phyloP scores from a whole-genome alignment of 2,888 invertebrate genomes.

The Tipula lateralis region DNA sequence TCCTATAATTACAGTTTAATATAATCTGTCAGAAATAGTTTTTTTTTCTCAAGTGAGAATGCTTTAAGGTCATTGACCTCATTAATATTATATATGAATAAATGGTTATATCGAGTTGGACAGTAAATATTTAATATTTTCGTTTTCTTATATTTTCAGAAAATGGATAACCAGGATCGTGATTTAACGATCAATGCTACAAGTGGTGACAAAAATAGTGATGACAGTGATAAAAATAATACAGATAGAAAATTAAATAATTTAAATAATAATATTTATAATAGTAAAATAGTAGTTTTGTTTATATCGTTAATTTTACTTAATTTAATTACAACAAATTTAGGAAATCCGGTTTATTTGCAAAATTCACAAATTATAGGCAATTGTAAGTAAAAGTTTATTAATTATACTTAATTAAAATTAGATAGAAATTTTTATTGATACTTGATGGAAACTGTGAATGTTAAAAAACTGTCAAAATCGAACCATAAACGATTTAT shows the following conservation, averaged over 20 bases:
- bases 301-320: slow-evolving; percentile 36
- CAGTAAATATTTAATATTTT: too few species aligned
- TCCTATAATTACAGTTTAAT: too few species aligned
- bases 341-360: slow-evolving; percentile 47
- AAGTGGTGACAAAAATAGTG: neutral
- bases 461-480: too few species aligned
- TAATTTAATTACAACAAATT: slow-evolving; percentile 39
- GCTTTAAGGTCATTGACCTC: neutral
- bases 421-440: too few species aligned
- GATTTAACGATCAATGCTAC: neutral
- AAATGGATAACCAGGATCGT: neutral
- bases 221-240: neutral
- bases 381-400: slow-evolving; percentile 45
- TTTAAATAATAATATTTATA: neutral
- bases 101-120: neutral
- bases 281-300: slow-evolving; percentile 24
- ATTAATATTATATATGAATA: too few species aligned
- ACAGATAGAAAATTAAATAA: neutral
- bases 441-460: too few species aligned
- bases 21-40: too few species aligned
- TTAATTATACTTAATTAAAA: neutral
- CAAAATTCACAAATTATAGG: slow-evolving; percentile 49
- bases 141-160: neutral
- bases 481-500: too few species aligned
- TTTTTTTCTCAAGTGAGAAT: too few species aligned